Evolutionary conservation across 2,888 invertebrate genomes (phyloP).

Genomic region (Agrotis ipsilon): DNA sequence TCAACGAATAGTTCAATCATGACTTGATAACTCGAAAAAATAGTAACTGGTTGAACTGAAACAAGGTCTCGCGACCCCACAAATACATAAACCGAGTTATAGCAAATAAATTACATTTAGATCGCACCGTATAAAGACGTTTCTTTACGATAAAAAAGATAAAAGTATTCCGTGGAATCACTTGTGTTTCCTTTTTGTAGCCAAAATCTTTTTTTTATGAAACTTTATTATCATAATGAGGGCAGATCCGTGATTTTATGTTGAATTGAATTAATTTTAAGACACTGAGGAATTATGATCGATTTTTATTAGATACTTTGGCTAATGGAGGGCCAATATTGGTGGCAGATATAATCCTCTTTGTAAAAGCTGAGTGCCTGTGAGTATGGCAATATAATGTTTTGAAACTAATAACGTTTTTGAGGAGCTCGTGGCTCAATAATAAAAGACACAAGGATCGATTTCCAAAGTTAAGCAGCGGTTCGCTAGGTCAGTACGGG

Average conservation of each 20-base stretch:
- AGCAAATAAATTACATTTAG: conserved; percentile 62
- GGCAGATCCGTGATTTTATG: conserved; percentile 43
- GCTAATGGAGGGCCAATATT: conserved; percentile 46
- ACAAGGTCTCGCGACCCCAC: conserved; percentile 44
- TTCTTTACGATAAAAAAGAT: conserved; percentile 39
- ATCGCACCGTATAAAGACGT: conserved; percentile 59
- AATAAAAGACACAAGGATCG: too few relatives aligned
- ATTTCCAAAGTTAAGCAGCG: too few relatives aligned
- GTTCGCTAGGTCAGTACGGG: too few relatives aligned
- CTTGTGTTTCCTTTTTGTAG: conserved; percentile 34
- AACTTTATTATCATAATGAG: conserved; percentile 58
- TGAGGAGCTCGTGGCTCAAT: not conserved
- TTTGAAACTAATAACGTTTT: conserved; percentile 21
- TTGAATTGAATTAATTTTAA: conserved; percentile 58
- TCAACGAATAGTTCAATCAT: too few relatives aligned
- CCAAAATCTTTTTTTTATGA: conserved; percentile 39
- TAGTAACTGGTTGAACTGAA: conserved; percentile 34
- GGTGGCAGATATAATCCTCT: conserved; percentile 36
- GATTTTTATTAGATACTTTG: conserved; percentile 47
- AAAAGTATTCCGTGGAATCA: conserved; percentile 43
- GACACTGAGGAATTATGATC: conserved; percentile 48
- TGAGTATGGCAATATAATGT: conserved; percentile 13
- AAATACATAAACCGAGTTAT: conserved; percentile 64
- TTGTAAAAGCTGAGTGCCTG: conserved; percentile 20
- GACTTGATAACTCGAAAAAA: conserved; percentile 27